These are phyloP conservation scores for Aleiodes testaceus DNA, from an alignment of 2,888 invertebrate genomes.

Conservation along the genomic window DNA sequence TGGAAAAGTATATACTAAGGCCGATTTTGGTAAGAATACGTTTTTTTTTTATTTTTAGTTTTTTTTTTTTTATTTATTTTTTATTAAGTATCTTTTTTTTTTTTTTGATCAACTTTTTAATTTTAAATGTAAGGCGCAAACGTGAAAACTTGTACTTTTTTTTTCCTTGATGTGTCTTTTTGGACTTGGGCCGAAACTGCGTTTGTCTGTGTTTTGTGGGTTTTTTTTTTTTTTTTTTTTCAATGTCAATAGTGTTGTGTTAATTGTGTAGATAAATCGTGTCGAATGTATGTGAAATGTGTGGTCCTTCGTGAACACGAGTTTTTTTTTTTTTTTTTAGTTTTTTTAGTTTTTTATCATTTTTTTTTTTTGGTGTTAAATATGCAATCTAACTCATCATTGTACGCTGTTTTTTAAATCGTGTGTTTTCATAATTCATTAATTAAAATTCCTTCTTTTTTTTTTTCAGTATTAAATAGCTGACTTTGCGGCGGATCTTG, in stretches of 20 bases:
- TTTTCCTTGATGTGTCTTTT: conserved; percentile 72
- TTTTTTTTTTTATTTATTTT: conserved; percentile 44
- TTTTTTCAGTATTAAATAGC: conserved; percentile 45
- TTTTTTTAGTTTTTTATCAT: conserved; percentile 22
- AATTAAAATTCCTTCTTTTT: background rate
- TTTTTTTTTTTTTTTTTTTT: conserved; percentile 34
- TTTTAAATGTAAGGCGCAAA: conserved; percentile 72
- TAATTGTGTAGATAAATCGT: conserved; percentile 10
- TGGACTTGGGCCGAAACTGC: conserved; percentile 71
- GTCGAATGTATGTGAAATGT: conserved; percentile 38
- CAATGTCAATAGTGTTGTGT: conserved; percentile 40
- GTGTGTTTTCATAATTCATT: no score
- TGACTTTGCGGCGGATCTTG: conserved; percentile 45
- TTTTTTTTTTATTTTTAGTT: conserved; percentile 53
- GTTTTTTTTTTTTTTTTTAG: conserved; percentile 16
- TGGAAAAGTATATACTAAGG: conserved; percentile 72
- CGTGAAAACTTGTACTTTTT: conserved; percentile 73
- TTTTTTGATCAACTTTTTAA: conserved; percentile 71
- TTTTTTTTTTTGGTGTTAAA: conserved; percentile 35
- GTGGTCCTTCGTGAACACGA: conserved; percentile 44
- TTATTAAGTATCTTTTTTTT: conserved; percentile 45
- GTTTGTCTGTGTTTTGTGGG: conserved; percentile 58
- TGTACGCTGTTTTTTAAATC: conserved; percentile 36
- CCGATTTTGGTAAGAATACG: conserved; percentile 72
- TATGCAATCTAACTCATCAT: conserved; percentile 43